Conservation (phyloP, 1,140 invertebrate species). For the Zeugodacus cucurbitae region DNA sequence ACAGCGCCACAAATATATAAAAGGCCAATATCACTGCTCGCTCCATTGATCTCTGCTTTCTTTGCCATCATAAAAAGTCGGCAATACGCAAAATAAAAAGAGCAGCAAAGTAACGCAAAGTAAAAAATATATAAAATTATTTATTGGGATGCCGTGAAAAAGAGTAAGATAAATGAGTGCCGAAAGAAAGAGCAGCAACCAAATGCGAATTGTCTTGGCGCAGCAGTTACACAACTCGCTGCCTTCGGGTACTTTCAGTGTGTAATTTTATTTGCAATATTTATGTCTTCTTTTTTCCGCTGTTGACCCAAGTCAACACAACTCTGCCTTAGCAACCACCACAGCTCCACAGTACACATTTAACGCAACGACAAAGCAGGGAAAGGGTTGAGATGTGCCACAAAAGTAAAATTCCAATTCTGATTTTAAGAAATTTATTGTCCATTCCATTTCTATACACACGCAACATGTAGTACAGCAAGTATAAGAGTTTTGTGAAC, state of each 20-base stretch:
- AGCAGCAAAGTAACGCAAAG: background rate
- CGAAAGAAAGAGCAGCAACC: background rate
- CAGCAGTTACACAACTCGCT: background rate
- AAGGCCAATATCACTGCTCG: background rate
- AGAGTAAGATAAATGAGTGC: background rate
- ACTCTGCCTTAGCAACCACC: background rate
- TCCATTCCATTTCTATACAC: background rate
- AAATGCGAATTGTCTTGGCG: background rate
- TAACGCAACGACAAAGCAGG: background rate
- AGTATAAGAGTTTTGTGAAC: too few species aligned
- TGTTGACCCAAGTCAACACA: background rate
- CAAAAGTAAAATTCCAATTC: background rate
- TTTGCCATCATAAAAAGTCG: background rate
- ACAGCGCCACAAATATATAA: background rate
- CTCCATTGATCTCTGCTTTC: background rate
- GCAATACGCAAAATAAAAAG: background rate
- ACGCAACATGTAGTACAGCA: too few species aligned
- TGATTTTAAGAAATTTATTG: background rate
- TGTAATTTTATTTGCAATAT: background rate
- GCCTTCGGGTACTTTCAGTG: background rate
- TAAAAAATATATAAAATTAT: background rate
- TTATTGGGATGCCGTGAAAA: background rate
- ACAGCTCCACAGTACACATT: background rate
- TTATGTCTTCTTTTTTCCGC: background rate
- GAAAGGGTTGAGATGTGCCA: background rate